Base-by-base conservation (phyloP, 2,797 vertebrate species). In the Smutsia temminckii region DNA sequence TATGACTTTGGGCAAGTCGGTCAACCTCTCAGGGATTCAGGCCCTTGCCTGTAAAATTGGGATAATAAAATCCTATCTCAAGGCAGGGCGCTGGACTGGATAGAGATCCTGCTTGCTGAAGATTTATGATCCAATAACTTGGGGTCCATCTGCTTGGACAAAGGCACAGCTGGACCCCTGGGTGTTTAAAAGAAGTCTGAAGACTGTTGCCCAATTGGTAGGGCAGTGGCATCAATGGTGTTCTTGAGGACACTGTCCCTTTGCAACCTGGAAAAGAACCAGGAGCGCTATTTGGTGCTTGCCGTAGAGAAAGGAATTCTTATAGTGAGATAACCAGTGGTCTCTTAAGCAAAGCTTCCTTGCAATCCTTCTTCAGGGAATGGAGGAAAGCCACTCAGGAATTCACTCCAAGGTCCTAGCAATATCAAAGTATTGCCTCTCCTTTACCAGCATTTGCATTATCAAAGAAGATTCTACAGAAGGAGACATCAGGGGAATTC, bases 1-100 rank as follows among this genome's bases (percentile, higher is more conserved):
- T 61, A 17, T 59, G 92, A 95, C 94, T 72, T 84, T 95, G 94
- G 91, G 79, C 55, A 92, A 93, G 42, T 80, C 11, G 5, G 74
- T 88, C 71, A 89, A 74, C 34, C 23, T 92, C 61, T 72, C 34
- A 72, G 81, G 79, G 69, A 91, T 61, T 92, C 87, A 57, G 46
- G 85, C 42, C 74, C 51, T 89, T 85, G 13, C 95, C 71, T 89
- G 32, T 27, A 84, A 92, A 91, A 46, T 68, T 84, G 34, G 91
- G 49, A 81, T 90, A 84, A 92, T 85, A 93, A 95, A 89, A 80
- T 89, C 85, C 57, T 79, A 81, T 90, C 55, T 91, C 21, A 5
- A 63, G 78, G 37, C 55, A 27, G 87, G 20, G 34, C 79, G 29
- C 55, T 89, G 27, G 79, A 72, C 61, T 32, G 46, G 27, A 49